Conservation (phyloP, 2,113 vertebrate genomes). For the Daubentonia madagascariensis region DNA sequence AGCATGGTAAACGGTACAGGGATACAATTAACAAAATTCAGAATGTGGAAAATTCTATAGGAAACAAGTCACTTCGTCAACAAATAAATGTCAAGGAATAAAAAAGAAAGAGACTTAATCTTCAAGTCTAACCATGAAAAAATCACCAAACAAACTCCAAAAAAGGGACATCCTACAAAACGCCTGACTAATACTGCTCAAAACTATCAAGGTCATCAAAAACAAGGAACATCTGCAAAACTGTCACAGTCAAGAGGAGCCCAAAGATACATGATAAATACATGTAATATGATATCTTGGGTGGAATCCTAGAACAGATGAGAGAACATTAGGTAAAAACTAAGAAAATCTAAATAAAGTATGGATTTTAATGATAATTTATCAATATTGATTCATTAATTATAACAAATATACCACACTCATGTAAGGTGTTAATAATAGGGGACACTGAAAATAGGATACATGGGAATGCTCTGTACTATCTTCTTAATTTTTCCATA, state of each 20-base stretch:
- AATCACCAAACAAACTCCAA: background rate
- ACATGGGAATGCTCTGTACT: background rate
- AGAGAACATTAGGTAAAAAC: background rate
- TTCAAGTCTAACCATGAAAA: background rate
- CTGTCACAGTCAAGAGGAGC: background rate
- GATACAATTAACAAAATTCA: background rate
- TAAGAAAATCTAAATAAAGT: background rate
- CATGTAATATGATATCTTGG: background rate
- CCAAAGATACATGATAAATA: background rate
- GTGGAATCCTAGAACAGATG: too few species aligned
- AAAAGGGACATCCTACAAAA: background rate
- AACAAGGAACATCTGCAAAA: background rate
- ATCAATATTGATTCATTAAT: background rate
- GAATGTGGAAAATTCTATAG: background rate
- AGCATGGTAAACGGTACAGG: background rate
- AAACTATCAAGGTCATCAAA: background rate
- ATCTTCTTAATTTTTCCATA: background rate
- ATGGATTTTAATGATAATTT: background rate
- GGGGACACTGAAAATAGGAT: background rate
- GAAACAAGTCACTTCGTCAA: background rate
- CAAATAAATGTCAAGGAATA: background rate
- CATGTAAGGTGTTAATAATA: background rate
- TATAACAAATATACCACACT: background rate
- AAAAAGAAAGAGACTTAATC: background rate
- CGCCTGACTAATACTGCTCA: background rate